Base-by-base conservation (phyloP, 2,797 vertebrate genomes). In the Brachyrhaphis roseni region DNA sequence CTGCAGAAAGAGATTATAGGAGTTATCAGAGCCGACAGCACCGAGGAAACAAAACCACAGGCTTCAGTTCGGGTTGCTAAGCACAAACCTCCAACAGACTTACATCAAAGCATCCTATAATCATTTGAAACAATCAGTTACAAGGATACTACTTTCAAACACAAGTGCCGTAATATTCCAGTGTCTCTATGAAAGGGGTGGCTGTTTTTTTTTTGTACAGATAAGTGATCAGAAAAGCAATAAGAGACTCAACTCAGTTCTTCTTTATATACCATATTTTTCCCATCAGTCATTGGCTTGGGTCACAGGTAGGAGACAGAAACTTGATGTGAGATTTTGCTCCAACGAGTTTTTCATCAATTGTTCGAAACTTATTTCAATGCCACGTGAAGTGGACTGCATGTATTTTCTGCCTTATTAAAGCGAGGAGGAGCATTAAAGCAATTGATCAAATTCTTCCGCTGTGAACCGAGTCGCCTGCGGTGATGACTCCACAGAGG, bases 1-100 rank as follows among this genome's bases (percentile, higher is more conserved):
- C 53, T 72, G 79, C 71, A 72, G 43, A 26, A 34, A 75, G 53
- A 76, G 51, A 78, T 66, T n/a, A 72, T 20, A 36, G 43, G 59
- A 66, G 53, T 55, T 66, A 64, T 70, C 53, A 75, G 76, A 76
- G 72, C 41, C 23, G 49, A 59, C 41, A 64, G 72, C 59, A 59
- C 10, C 1, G 26, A 72, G 47, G 31, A 26, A 70, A 45, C 47
- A 73, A 80, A 83, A 78, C 72, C 76, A 41, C 73, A 83, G 66
- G 75, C 74, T 86, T 55, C 39, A 74, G 20, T 57, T 77, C 74
- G 39, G 74, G 57, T 79, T 73, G 31, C 15, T 79, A 57, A 79
- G 59, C 57, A 82, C n/a, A 87, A 82, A 71, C 23, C 43, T 75
- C 74, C 41, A 78, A 46, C 20, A 72, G 41, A 20, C 72, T 76